Evolutionary conservation across 2,113 vertebrate genomes (phyloP).

Genomic region (Sapajus apella): DNA sequence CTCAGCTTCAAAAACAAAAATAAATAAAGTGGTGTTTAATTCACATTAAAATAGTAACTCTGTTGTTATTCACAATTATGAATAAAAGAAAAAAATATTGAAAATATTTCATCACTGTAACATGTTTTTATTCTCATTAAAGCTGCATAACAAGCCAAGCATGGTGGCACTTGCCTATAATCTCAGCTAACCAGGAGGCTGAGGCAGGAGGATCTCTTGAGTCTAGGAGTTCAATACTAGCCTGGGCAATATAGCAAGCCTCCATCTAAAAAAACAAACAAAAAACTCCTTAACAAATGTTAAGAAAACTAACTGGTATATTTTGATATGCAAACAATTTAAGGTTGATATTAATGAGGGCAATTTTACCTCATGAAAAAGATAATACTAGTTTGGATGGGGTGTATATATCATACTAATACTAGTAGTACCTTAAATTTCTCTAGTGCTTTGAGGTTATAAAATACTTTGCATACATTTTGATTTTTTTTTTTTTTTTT

Average conservation of each 20-base stretch:
- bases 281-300: not conserved
- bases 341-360: not conserved
- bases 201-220: no score
- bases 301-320: not conserved
- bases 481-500: not conserved
- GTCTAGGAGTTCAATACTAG: no score
- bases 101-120: not conserved
- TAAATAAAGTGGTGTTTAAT: not conserved
- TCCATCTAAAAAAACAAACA: no score
- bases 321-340: not conserved
- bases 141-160: not conserved
- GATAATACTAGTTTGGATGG: not conserved
- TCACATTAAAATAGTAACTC: slow-evolving; percentile 1
- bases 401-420: not conserved
- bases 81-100: slow-evolving; percentile 14
- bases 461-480: not conserved
- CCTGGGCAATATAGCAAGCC: no score
- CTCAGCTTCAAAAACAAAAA: not conserved
- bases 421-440: not conserved
- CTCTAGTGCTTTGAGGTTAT: not conserved
- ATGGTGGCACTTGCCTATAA: no score
- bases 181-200: no score
- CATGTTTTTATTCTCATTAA: slow-evolving; percentile 25
- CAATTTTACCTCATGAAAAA: not conserved
- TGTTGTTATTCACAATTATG: not conserved